These are phyloP conservation scores for Labeo catla DNA, from an alignment of 2,113 vertebrate species.

Conservation along the genomic window DNA sequence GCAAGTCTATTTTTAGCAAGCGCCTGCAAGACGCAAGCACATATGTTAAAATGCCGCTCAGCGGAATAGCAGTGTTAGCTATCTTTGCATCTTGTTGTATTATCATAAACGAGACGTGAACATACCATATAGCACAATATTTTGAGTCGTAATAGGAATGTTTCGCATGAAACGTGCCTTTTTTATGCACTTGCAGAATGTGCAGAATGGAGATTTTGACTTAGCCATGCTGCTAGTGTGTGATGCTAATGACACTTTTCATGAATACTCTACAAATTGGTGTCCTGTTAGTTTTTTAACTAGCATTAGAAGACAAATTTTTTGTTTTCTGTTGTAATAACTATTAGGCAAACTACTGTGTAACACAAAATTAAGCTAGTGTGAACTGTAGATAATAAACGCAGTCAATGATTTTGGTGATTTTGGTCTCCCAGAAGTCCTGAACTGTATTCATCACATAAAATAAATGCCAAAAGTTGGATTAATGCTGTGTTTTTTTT, in stretches of 20 bases:
- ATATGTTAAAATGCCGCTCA: conserved; percentile 25
- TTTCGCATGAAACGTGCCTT: background rate
- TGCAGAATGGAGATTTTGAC: background rate
- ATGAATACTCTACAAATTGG: background rate
- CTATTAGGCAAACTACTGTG: background rate
- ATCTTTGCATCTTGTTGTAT: conserved; percentile 8
- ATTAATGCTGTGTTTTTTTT: no score
- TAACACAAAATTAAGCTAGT: background rate
- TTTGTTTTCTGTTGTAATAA: background rate
- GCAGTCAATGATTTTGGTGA: background rate
- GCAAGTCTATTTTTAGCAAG: conserved; percentile 53
- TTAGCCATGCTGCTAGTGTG: background rate
- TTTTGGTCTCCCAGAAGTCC: background rate
- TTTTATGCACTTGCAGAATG: background rate
- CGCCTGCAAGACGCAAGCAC: conserved; percentile 28
- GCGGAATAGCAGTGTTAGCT: conserved; percentile 4
- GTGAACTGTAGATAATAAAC: background rate
- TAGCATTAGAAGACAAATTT: background rate
- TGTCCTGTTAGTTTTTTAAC: background rate
- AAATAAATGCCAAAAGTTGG: background rate
- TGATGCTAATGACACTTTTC: background rate
- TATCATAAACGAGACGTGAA: background rate
- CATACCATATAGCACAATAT: background rate
- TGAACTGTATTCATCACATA: background rate
- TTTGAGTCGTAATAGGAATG: background rate